Percentiles rank a stretch among this genome's conserved stretches.
Evolutionary conservation across 2,797 vertebrate species (phyloP).

Genomic region (Pseudochirops corinnae): DNA sequence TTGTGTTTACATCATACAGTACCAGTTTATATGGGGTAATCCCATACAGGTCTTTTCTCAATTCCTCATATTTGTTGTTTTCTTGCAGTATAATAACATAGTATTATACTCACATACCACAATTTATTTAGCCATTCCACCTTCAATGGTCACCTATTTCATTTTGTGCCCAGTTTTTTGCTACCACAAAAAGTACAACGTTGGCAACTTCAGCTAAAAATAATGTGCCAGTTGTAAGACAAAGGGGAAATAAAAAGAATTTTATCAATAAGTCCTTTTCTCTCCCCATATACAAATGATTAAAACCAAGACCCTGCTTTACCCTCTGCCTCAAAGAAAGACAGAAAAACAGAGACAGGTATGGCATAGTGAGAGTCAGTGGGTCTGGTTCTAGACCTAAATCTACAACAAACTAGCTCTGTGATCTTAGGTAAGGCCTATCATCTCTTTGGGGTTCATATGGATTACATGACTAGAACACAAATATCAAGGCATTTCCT

Average conservation of each 20-base stretch:
- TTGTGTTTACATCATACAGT: neutral
- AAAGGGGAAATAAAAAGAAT: neutral
- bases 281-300: neutral
- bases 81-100: neutral
- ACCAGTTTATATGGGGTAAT: neutral
- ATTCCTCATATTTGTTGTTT: neutral
- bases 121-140: neutral
- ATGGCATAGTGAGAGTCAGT: neutral
- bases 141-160: neutral
- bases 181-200: neutral
- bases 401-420: neutral
- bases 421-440: neutral
- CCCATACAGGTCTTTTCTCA: neutral
- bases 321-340: neutral
- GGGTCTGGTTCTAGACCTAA: neutral
- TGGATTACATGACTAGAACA: neutral
- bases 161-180: neutral
- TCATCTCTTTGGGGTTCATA: neutral
- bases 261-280: neutral
- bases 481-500: neutral
- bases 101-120: neutral
- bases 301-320: neutral
- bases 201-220: neutral
- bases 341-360: neutral
- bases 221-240: neutral